Conservation (phyloP, 2,888 invertebrate species). For the Hetaerina titia region DNA sequence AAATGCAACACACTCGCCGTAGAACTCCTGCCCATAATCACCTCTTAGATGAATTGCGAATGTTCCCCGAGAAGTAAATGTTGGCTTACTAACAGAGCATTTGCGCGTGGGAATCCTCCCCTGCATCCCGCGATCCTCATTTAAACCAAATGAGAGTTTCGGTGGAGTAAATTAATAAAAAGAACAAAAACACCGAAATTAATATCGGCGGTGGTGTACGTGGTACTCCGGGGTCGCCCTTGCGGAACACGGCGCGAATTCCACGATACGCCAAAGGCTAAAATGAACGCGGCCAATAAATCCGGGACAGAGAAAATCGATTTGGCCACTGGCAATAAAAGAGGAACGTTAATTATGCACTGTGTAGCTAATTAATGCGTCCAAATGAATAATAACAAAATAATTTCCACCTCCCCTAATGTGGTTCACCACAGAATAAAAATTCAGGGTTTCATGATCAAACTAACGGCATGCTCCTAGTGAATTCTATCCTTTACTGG, state of each 20-base stretch:
- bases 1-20: neutral
- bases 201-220: neutral
- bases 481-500: too few relatives aligned
- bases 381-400: conserved; percentile 4
- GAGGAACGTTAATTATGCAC: conserved; percentile 47
- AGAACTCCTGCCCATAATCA: neutral
- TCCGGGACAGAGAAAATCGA: conserved; percentile 1
- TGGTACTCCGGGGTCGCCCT: neutral
- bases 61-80: neutral
- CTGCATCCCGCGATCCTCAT: neutral
- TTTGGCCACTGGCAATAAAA: neutral
- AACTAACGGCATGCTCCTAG: neutral
- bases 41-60: neutral
- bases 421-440: neutral
- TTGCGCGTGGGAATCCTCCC: neutral
- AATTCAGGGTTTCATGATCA: neutral
- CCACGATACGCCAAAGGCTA: neutral
- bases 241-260: neutral
- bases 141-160: conserved; percentile 41
- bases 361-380: conserved; percentile 30
- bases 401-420: neutral
- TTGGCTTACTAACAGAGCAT: neutral
- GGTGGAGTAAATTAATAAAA: neutral
- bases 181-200: neutral
- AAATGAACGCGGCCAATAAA: conserved; percentile 16